Evolutionary conservation across 2,797 vertebrate species (phyloP).

Genomic region (Macrochelys suwanniensis): DNA sequence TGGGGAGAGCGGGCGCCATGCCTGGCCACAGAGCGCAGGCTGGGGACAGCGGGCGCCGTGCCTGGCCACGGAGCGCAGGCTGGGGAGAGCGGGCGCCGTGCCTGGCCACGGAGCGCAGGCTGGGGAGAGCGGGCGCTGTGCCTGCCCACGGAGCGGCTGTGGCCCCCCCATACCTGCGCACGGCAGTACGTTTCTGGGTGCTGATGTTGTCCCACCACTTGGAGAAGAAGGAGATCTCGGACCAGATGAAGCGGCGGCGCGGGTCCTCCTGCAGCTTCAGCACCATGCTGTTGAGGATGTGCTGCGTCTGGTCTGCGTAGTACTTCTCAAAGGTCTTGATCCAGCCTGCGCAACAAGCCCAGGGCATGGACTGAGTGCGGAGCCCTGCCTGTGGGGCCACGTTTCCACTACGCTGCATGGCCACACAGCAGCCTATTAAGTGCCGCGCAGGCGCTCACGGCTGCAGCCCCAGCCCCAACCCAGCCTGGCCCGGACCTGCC

Average conservation of each 20-base stretch:
- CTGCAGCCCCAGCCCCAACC: too few species aligned
- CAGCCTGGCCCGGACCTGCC: too few species aligned
- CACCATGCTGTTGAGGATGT: slow-evolving; percentile 98
- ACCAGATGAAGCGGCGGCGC: slow-evolving; percentile 97
- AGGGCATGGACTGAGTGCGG: fast-evolving
- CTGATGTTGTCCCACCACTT: slow-evolving; percentile 98
- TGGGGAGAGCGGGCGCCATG: too few species aligned
- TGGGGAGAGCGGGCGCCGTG: too few species aligned
- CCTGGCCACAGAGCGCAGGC: too few species aligned
- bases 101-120: too few species aligned
- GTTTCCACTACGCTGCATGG: too few species aligned
- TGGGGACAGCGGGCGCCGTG: background rate
- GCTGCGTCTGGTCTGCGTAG: slow-evolving; percentile 96
- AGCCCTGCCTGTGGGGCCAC: too few species aligned
- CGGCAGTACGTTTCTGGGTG: slow-evolving; percentile 89
- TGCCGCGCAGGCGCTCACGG: too few species aligned
- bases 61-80: too few species aligned
- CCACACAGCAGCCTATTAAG: too few species aligned
- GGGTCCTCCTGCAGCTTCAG: slow-evolving; percentile 95
- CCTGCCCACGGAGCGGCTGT: too few species aligned
- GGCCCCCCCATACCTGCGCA: slow-evolving; percentile 88
- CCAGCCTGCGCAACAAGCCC: slow-evolving; percentile 87
- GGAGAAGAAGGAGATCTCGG: slow-evolving; percentile 95
- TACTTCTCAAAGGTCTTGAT: slow-evolving; percentile 99
- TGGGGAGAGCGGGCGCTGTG: background rate